phyloP scores from a whole-genome alignment of 2,888 invertebrate species.

The Frankliniella intonsa region DNA sequence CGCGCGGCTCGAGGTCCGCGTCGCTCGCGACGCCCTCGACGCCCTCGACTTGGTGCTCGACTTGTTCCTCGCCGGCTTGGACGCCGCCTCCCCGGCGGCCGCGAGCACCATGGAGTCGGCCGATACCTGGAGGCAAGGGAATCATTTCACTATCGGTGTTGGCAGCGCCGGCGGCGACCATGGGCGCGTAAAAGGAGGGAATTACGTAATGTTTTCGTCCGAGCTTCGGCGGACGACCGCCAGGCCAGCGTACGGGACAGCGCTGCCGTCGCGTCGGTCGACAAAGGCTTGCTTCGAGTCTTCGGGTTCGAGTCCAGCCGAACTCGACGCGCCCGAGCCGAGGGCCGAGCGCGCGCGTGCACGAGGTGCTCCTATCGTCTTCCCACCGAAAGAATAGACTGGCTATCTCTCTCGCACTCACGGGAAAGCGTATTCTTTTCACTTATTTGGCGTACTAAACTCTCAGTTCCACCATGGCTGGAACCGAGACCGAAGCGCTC shows the following conservation, averaged over 20 bases:
- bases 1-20: background rate
- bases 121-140: background rate
- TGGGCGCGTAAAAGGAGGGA: background rate
- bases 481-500: too few species aligned
- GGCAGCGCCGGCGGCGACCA: background rate
- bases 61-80: background rate
- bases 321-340: background rate
- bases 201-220: background rate
- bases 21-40: background rate
- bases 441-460: too few species aligned
- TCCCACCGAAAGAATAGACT: too few species aligned
- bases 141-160: background rate
- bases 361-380: background rate
- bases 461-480: too few species aligned
- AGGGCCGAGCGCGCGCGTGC: background rate
- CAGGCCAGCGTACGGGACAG: background rate
- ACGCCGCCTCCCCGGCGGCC: background rate
- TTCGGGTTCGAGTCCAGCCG: background rate
- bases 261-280: background rate
- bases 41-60: background rate
- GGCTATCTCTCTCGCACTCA: too few species aligned
- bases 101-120: background rate
- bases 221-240: background rate
- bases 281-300: background rate
- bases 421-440: too few species aligned